Evolutionary conservation across 2,113 vertebrate genomes (phyloP).

Genomic region (Danio rerio): GRCz12tu NC_133180.1:34616501-34617000

Average conservation of each 20-base stretch:
- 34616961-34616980: not conserved
- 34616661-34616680: not conserved
- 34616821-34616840: conserved; percentile 7
- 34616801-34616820: conserved; percentile 16
- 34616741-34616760: not conserved
- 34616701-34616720: conserved; percentile 3
- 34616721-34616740: not conserved
- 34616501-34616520: too few relatives aligned
- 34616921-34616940: not conserved
- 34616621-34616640: not conserved
- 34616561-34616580: not conserved
- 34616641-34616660: not conserved
- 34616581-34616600: not conserved
- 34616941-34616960: not conserved
- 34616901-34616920: not conserved
- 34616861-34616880: not conserved
- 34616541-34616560: not conserved
- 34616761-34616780: conserved; percentile 41
- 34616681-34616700: not conserved
- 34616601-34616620: not conserved
- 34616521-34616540: too few relatives aligned
- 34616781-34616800: conserved; percentile 27
- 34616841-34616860: not conserved
- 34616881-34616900: not conserved
- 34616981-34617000: not conserved